These are phyloP conservation scores for Lacerta agilis DNA, from an alignment of 2,797 vertebrate species.

Conservation along the genomic window DNA sequence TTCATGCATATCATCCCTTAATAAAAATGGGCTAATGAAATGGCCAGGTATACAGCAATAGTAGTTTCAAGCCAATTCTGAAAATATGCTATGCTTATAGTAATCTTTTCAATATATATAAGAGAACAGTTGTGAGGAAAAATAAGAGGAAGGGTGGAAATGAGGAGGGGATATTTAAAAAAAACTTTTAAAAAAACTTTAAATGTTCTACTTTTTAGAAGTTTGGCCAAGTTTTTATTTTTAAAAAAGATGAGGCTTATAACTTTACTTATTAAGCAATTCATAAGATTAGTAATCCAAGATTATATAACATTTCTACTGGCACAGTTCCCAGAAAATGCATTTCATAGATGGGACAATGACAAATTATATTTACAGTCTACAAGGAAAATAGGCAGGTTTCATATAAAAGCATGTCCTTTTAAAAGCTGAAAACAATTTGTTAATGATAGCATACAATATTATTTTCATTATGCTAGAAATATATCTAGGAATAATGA, in stretches of 20 bases:
- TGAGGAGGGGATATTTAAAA: not conserved
- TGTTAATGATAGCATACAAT: conserved; percentile 69
- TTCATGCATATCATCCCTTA: not conserved
- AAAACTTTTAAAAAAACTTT: fast-evolving
- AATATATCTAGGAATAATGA: conserved; percentile 43
- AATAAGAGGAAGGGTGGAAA: not conserved
- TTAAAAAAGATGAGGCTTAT: conserved; percentile 20
- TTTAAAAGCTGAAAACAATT: conserved; percentile 68
- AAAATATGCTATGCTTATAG: conserved; percentile 10
- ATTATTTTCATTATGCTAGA: conserved; percentile 54
- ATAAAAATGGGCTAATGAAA: conserved; percentile 12
- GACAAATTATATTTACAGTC: conserved; percentile 71
- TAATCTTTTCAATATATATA: not conserved
- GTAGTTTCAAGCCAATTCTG: not conserved
- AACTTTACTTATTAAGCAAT: conserved; percentile 58
- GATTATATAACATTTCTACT: conserved; percentile 65
- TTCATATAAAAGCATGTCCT: conserved; percentile 72
- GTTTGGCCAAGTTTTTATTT: conserved; percentile 34
- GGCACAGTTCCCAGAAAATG: conserved; percentile 63
- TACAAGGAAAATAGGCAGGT: conserved; percentile 67
- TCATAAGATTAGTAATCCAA: conserved; percentile 66
- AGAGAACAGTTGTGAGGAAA: conserved; percentile 23
- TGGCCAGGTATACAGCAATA: not conserved
- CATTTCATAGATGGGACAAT: conserved; percentile 60
- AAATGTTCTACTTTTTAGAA: conserved; percentile 17